Evolutionary conservation across 2,113 vertebrate genomes (phyloP).

Genomic region (Paradoxurus hermaphroditus): DNA sequence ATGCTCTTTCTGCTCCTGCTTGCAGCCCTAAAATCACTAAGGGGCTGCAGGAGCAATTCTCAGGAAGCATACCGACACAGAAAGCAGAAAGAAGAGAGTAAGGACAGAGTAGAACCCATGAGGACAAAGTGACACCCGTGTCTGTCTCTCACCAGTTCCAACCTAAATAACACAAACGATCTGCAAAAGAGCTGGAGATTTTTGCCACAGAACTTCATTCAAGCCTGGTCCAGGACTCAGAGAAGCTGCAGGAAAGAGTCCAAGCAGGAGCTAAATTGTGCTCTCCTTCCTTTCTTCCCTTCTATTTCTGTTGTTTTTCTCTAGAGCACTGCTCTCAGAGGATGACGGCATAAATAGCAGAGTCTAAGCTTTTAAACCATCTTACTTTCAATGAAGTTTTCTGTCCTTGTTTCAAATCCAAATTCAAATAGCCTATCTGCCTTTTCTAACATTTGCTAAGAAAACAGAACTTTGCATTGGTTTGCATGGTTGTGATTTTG

Average conservation of each 20-base stretch:
- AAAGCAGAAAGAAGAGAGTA: neutral
- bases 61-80: neutral
- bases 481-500: neutral
- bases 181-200: neutral
- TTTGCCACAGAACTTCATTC: neutral
- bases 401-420: conserved; percentile 26
- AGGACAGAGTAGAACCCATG: neutral
- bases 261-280: neutral
- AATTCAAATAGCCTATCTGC: neutral
- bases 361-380: neutral
- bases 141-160: neutral
- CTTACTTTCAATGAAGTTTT: neutral
- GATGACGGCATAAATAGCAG: neutral
- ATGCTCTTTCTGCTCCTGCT: neutral
- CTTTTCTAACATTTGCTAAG: neutral
- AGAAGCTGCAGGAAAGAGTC: neutral
- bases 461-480: neutral
- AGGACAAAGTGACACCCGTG: neutral
- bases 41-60: neutral
- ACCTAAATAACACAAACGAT: neutral
- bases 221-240: neutral
- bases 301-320: neutral
- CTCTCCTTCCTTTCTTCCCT: neutral
- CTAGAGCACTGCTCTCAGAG: neutral
- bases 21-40: neutral